phyloP scores from a whole-genome alignment of 2,888 invertebrate species.

The Agriopis leucophaearia region DNA sequence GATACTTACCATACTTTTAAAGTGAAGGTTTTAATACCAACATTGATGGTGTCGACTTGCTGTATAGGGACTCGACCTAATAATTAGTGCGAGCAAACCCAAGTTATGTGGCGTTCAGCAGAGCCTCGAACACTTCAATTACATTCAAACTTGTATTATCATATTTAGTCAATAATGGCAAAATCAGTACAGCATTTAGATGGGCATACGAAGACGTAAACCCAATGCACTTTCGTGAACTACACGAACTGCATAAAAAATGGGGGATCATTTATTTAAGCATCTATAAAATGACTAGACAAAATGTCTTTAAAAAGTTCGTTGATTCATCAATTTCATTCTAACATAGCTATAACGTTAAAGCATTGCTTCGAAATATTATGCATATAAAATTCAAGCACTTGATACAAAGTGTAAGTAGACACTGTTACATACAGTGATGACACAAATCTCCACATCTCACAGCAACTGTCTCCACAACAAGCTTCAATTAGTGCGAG shows the following conservation, averaged over 20 bases:
- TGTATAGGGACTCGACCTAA: slow-evolving; percentile 14
- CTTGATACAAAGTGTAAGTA: slow-evolving; percentile 43
- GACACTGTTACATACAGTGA: slow-evolving; percentile 63
- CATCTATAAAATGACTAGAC: slow-evolving; percentile 77
- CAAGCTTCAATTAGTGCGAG: slow-evolving; percentile 71
- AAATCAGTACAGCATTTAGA: slow-evolving; percentile 27
- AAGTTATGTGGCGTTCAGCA: slow-evolving; percentile 2
- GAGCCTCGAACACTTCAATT: slow-evolving; percentile 17
- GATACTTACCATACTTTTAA: slow-evolving; percentile 12
- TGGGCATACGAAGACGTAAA: slow-evolving; percentile 11
- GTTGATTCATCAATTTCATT: slow-evolving; percentile 71
- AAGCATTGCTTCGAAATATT: slow-evolving; percentile 62
- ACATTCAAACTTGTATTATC: slow-evolving; percentile 21
- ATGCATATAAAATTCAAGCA: slow-evolving; percentile 49
- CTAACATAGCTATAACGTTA: slow-evolving; percentile 58
- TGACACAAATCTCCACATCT: slow-evolving; percentile 66
- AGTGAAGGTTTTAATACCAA: slow-evolving; percentile 15
- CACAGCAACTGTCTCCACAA: slow-evolving; percentile 60
- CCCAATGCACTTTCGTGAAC: slow-evolving; percentile 12
- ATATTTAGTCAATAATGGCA: slow-evolving; percentile 25
- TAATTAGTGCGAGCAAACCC: slow-evolving; percentile 13
- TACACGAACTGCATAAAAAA: slow-evolving; percentile 22
- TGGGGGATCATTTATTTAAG: slow-evolving; percentile 54
- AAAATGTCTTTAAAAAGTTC: slow-evolving; percentile 76
- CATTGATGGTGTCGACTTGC: slow-evolving; percentile 8